Conservation (phyloP, 2,113 vertebrate species). For the Atractosteus spatula region DNA sequence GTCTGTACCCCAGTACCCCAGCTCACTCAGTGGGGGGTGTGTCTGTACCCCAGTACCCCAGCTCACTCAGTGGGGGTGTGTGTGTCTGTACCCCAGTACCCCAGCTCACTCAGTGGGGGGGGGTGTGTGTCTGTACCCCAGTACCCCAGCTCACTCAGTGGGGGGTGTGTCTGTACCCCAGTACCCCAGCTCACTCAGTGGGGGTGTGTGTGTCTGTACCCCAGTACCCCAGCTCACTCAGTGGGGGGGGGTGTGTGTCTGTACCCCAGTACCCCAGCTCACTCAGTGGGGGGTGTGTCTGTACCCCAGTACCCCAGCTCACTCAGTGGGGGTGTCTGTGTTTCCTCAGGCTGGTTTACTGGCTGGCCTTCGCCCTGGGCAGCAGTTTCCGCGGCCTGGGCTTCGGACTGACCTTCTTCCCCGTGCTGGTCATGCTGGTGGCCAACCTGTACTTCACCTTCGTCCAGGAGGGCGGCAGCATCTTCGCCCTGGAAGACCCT, state of each 20-base stretch:
- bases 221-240: background rate
- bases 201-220: background rate
- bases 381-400: slow-evolving; percentile 82
- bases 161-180: no score
- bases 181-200: no score
- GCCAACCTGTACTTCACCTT: slow-evolving; percentile 89
- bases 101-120: no score
- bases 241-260: no score
- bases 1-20: no score
- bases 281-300: background rate
- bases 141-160: no score
- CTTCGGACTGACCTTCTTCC: slow-evolving; percentile 86
- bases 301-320: background rate
- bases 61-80: no score
- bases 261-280: background rate
- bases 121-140: no score
- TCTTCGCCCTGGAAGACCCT: slow-evolving; percentile 56
- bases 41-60: background rate
- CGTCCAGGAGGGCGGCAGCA: slow-evolving; percentile 63
- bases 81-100: background rate
- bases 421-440: slow-evolving; percentile 75
- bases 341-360: slow-evolving; percentile 76
- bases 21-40: no score
- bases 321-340: background rate
- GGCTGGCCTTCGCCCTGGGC: slow-evolving; percentile 74